These are phyloP conservation scores for Melanerpes aurifrons DNA, from an alignment of 2,113 vertebrate genomes.

Conservation along the genomic window DNA sequence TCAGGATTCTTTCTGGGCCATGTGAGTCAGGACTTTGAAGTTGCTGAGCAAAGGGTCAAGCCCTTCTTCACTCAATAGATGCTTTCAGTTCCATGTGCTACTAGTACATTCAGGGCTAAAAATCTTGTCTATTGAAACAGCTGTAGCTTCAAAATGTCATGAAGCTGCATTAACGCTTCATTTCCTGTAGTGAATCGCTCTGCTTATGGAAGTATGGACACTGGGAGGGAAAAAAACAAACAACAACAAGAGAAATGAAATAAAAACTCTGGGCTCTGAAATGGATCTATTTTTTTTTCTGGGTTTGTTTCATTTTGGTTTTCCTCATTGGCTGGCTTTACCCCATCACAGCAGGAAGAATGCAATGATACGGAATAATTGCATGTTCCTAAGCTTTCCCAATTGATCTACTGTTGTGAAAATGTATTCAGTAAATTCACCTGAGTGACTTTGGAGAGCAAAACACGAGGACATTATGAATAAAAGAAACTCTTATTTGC, in stretches of 20 bases:
- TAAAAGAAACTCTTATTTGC: slow-evolving; percentile 43
- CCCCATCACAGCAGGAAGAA: slow-evolving; percentile 44
- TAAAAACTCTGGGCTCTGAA: background rate
- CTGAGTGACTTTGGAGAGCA: slow-evolving; percentile 50
- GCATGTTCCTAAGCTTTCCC: slow-evolving; percentile 31
- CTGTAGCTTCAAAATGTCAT: slow-evolving; percentile 34
- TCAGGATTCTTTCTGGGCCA: slow-evolving; percentile 7
- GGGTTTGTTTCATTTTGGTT: background rate
- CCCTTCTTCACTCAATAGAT: slow-evolving; percentile 49
- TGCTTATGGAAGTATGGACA: slow-evolving; percentile 34
- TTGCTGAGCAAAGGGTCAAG: slow-evolving; percentile 48
- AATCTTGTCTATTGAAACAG: slow-evolving; percentile 35
- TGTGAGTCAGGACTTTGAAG: slow-evolving; percentile 63
- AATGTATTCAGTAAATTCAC: slow-evolving; percentile 58
- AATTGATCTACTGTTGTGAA: slow-evolving; percentile 51
- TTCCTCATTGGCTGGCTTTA: background rate
- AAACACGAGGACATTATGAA: slow-evolving; percentile 45
- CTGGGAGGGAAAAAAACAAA: background rate
- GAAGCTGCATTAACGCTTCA: slow-evolving; percentile 26
- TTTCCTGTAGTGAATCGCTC: slow-evolving; percentile 62
- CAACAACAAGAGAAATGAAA: background rate
- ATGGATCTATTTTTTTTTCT: background rate
- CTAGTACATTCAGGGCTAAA: slow-evolving; percentile 40
- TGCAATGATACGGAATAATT: slow-evolving; percentile 55
- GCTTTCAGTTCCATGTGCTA: slow-evolving; percentile 60